These are phyloP conservation scores for Champsocephalus esox DNA, from an alignment of 2,797 vertebrate genomes.

Conservation along the genomic window DNA sequence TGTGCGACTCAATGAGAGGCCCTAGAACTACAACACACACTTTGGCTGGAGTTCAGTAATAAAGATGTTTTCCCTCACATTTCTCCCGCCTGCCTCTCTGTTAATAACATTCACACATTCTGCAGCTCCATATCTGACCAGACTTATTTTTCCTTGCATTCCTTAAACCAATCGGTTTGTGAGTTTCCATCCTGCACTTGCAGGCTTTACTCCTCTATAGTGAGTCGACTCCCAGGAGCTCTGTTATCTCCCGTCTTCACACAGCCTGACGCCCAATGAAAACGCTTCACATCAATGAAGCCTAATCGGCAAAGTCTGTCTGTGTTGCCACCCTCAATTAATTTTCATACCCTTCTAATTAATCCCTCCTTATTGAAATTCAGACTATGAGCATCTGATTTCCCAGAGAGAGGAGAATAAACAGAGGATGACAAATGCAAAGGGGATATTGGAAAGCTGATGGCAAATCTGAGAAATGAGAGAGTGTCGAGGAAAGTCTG, in stretches of 20 bases:
- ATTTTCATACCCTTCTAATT: slow-evolving; percentile 9
- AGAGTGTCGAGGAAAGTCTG: slow-evolving; percentile 11
- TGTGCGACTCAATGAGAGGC: not conserved
- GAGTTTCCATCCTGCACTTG: slow-evolving; percentile 4
- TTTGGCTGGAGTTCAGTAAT: not conserved
- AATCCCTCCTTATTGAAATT: slow-evolving; percentile 5
- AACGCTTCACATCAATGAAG: not conserved
- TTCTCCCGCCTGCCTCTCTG: not conserved
- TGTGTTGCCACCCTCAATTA: not conserved
- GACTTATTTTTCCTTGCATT: not conserved
- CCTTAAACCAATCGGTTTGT: not conserved
- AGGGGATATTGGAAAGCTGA: slow-evolving; percentile 3
- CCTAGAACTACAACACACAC: not conserved
- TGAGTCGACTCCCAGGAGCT: not conserved
- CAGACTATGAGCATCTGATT: not conserved
- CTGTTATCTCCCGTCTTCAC: not conserved
- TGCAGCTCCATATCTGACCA: not conserved
- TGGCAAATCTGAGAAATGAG: slow-evolving; percentile 9
- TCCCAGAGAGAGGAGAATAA: not conserved
- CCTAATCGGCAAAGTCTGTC: not conserved
- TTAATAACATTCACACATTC: slow-evolving; percentile 1
- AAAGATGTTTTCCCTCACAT: not conserved
- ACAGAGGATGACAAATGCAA: not conserved
- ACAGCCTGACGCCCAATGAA: not conserved
- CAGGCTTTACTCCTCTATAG: slow-evolving; percentile 2